Base-by-base conservation (phyloP, 2,888 invertebrate genomes). In the Lasioglossum malachurum region DNA sequence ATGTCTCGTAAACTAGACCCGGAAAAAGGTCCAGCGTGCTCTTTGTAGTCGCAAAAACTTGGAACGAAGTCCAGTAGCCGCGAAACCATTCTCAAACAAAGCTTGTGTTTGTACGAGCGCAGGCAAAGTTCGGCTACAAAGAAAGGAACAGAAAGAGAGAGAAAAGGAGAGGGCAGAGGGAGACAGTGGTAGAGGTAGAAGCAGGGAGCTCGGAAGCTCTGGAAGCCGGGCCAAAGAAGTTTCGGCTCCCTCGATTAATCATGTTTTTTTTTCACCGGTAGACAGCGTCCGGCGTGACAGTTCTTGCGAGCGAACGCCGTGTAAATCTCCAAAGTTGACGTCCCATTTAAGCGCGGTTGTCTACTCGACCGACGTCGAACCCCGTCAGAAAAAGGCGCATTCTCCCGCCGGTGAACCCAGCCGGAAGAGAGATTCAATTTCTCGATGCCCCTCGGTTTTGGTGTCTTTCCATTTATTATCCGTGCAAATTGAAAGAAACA, bases 291-390 rank as follows among this genome's bases (percentile, higher is more conserved):
- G 74, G 79, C 74, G 80, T 46, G 75, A 75, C 75, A 53, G 75
- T 87, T 88, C 74, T 82, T 89, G 84, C 84, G 12, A 74, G 35
- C 57, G 41, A 53, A 75, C 80, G 84, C 72, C 89, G 76, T 84
- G 88, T 89, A 88, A 88, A 88, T 88, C 88, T 88, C 83, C 80
- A 81, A 89, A 84, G 77, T 82, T 74, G 53, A 84, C 87, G 82
- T 73, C 75, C 77, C 82, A 71, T 84, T 89, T 84, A 83, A 87
- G 80, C 89, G 31, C 31, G 69, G 76, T 35, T 60, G 80, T 76
- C 78, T 78, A 84, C 75, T 80, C 80, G 79, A 88, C 35, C 73
- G 83, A 71, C 74, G 80, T 90, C 78, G 82, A 83, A 73, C 31
- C 67, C 53, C 74, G 44, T 41, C 19, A 31, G 71, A 83, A 78